Evolutionary conservation across 1,140 invertebrate species (phyloP).

Genomic region (Tetramorium simillimum): DNA sequence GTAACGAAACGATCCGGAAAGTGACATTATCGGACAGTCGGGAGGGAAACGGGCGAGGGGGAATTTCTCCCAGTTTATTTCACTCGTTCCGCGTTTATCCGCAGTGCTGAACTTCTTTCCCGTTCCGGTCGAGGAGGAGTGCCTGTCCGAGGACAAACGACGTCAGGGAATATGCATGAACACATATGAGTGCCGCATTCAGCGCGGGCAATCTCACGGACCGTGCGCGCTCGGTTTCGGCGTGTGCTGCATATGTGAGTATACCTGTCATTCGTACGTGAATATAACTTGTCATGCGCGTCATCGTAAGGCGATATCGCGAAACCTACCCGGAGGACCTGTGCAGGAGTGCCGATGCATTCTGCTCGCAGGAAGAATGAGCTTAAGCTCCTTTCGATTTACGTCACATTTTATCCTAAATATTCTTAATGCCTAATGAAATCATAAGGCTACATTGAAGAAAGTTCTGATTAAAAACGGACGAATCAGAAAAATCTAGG

Average conservation of each 20-base stretch:
- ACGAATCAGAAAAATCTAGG: no score
- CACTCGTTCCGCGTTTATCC: constrained; percentile 64
- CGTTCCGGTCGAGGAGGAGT: constrained; percentile 91
- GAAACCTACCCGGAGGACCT: background rate
- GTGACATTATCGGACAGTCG: no score
- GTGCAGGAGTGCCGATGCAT: background rate
- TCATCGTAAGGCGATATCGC: constrained; percentile 2
- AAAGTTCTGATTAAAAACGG: no score
- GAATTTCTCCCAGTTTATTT: background rate
- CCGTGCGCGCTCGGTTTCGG: constrained; percentile 94
- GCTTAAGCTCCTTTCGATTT: no score
- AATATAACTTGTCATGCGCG: constrained; percentile 4
- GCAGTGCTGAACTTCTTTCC: constrained; percentile 92
- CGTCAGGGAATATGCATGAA: constrained; percentile 92
- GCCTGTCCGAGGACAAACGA: constrained; percentile 89
- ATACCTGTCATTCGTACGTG: constrained; percentile 8
- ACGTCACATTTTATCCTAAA: background rate
- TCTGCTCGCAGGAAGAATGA: background rate
- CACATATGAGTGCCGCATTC: constrained; percentile 93
- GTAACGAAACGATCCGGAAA: background rate
- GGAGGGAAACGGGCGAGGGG: background rate
- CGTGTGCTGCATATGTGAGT: constrained; percentile 95
- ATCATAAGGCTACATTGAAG: background rate
- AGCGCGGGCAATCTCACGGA: constrained; percentile 90
- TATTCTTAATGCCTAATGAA: background rate